phyloP scores from a whole-genome alignment of 2,797 vertebrate species.

The Fringilla coelebs region DNA sequence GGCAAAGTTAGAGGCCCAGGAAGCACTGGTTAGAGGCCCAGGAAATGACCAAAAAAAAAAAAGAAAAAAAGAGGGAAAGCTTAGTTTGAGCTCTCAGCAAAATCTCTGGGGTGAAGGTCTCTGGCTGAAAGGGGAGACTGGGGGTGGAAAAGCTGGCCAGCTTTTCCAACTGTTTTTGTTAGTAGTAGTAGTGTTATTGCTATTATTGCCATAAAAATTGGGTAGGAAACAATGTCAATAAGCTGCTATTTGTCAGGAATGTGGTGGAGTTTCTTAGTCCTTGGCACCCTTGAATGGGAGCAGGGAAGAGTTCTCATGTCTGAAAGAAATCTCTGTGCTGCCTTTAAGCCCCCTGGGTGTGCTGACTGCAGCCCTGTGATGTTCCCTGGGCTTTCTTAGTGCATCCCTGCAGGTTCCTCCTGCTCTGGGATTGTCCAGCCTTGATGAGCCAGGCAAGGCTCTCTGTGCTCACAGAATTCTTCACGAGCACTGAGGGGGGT shows the following conservation, averaged over 20 bases:
- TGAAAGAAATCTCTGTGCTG: background rate
- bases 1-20: background rate
- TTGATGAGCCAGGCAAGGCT: background rate
- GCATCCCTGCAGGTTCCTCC: rapidly evolving
- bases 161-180: background rate
- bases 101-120: background rate
- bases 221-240: background rate
- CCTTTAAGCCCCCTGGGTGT: background rate
- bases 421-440: background rate
- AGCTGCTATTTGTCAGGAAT: background rate
- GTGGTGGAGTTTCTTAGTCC: background rate
- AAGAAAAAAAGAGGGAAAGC: background rate
- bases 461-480: background rate
- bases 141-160: background rate
- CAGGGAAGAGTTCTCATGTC: background rate
- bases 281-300: background rate
- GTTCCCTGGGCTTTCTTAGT: background rate
- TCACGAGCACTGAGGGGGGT: rapidly evolving
- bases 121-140: background rate
- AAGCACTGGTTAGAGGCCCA: background rate
- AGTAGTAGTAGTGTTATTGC: background rate
- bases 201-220: background rate
- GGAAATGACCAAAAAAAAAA: background rate
- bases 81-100: background rate
- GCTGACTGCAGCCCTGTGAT: background rate